Conservation (phyloP, 2,113 vertebrate genomes). For the Macrotus californicus region DNA sequence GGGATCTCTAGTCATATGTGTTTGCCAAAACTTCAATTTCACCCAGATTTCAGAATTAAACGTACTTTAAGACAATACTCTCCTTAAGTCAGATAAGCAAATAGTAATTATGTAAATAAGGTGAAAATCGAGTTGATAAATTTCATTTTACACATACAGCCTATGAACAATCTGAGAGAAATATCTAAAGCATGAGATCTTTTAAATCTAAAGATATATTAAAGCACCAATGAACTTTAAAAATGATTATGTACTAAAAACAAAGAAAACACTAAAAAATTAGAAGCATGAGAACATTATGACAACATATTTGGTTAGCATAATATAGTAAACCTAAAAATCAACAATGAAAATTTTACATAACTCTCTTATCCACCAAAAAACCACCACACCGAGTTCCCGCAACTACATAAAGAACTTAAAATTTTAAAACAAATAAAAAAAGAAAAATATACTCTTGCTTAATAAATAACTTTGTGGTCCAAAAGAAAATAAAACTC, state of each 20-base stretch:
- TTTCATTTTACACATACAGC: neutral
- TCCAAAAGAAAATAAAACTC: neutral
- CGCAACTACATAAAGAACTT: neutral
- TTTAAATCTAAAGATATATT: neutral
- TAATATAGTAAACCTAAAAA: neutral
- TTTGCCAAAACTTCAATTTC: neutral
- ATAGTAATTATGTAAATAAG: neutral
- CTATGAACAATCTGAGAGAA: neutral
- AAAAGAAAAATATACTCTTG: neutral
- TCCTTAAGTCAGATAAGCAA: neutral
- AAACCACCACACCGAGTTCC: neutral
- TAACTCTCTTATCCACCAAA: neutral
- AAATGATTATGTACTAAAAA: neutral
- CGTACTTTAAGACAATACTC: neutral
- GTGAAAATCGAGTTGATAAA: neutral
- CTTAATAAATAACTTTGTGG: neutral
- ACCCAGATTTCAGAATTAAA: constrained; percentile 8
- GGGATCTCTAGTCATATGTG: neutral
- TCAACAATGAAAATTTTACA: neutral
- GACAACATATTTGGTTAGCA: neutral
- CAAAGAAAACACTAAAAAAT: neutral
- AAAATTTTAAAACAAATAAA: neutral
- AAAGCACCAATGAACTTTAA: neutral
- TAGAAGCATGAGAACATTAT: neutral
- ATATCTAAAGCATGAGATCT: neutral